Base-by-base conservation (phyloP, 2,888 invertebrate species). In the Lycocerus yunnanus region DNA sequence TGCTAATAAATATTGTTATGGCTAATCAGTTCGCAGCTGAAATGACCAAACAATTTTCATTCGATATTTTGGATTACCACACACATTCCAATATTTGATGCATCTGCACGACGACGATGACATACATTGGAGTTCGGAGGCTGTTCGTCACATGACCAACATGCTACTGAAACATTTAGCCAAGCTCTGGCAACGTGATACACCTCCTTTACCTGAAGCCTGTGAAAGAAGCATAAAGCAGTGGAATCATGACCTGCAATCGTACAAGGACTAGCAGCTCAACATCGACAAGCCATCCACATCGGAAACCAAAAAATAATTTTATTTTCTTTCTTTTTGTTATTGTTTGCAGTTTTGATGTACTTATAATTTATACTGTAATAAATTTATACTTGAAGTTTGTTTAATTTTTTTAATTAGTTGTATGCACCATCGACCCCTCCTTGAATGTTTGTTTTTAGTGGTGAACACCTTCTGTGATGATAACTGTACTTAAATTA, bases 21-120 rank as follows among this genome's bases (percentile, higher is more conserved):
- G 89, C 89, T 0, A 90, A 90, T 81, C 84, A 84, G 77, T 89
- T 84, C 80, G 87, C 88, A 2, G 77, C 84, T 3, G 82, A 87
- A 68, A 81, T 86, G 14, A 84, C 87, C 10, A 79, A 78, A 3
- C 75, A 81, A 4, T 82, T 85, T 79, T 86, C 86, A 3, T 86
- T 84, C 79, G 88, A 90, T 81, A 84, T 89, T 16, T 78, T 90
- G 3, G 90, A 90, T 80, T 80, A 88, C 2, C 89, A 90, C 79
- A 87, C 80, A 84, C 88, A 77, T 83, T 89, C 77, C 83, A 87
- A 1, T 83, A 87, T 80, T 86, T 88, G 73, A 82, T 88, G 20
- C 84, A 88, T 76, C 80, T 86, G 60, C 84, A 88, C 27, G 83
- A 82, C 4, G 77, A 78, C 9, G 90, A 90, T 82, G 90, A 89